phyloP scores from a whole-genome alignment of 2,888 invertebrate genomes.

The Sarcophaga caerulescens region DNA sequence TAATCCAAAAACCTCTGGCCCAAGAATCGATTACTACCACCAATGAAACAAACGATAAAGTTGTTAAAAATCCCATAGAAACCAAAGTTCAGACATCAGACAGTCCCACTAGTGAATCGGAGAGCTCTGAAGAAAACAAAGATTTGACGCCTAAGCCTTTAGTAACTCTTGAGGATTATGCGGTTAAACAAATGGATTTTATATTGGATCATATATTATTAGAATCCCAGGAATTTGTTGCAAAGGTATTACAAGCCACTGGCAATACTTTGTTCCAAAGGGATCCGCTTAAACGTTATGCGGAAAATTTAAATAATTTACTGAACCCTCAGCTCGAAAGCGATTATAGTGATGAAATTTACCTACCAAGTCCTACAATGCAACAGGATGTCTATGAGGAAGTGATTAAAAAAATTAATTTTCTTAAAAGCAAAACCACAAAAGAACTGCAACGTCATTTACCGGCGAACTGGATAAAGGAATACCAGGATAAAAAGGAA shows the following conservation, averaged over 20 bases:
- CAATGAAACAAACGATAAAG: background rate
- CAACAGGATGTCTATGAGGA: conserved; percentile 34
- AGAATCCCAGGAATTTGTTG: conserved; percentile 54
- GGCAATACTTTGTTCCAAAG: conserved; percentile 24
- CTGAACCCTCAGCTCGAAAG: background rate
- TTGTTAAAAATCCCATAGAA: background rate
- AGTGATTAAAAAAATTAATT: conserved; percentile 31
- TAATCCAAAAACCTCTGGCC: too few relatives aligned
- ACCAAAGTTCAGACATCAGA: background rate
- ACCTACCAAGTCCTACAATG: background rate
- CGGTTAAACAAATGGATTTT: conserved; percentile 56
- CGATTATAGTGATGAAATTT: conserved; percentile 30
- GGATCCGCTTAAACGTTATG: conserved; percentile 55
- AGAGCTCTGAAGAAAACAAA: background rate
- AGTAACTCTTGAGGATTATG: conserved; percentile 52
- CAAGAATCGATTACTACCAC: background rate
- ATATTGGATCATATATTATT: conserved; percentile 58
- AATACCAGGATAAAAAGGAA: conserved; percentile 23
- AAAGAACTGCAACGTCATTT: conserved; percentile 38
- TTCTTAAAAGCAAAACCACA: conserved; percentile 42
- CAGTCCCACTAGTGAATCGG: background rate
- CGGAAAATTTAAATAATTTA: conserved; percentile 36
- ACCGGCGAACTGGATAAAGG: conserved; percentile 38
- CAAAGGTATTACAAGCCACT: conserved; percentile 46
- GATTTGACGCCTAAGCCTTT: background rate